A percentile compares a stretch with the other conserved stretches of the same genome.
These are phyloP conservation scores for Apis dorsata DNA, from an alignment of 1,140 invertebrate species.

Conservation along the genomic window DNA sequence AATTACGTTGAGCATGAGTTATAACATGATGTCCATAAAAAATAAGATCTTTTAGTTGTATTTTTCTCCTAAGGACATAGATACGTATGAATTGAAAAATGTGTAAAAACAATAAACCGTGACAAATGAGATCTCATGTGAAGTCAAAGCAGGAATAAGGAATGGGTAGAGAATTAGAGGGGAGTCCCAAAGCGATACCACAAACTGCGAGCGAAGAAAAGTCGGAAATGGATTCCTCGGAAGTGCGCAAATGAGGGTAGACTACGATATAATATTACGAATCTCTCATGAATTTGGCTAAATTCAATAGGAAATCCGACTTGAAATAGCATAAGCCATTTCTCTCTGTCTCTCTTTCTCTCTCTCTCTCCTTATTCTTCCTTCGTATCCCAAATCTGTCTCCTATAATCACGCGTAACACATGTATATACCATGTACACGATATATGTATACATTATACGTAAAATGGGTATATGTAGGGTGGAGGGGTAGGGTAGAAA, in stretches of 20 bases:
- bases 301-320: conserved; percentile 37
- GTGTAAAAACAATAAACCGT: conserved; percentile 17
- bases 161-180: too few relatives aligned
- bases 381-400: too few relatives aligned
- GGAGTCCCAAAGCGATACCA: not conserved
- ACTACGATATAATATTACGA: conserved; percentile 31
- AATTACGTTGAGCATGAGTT: too few relatives aligned
- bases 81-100: conserved; percentile 24
- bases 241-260: conserved; percentile 32
- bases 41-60: not conserved
- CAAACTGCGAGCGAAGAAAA: not conserved
- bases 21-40: not conserved
- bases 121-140: conserved; percentile 30
- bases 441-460: not conserved
- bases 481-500: not conserved
- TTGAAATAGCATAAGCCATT: not conserved
- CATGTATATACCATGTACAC: not conserved
- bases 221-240: conserved; percentile 27
- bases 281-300: conserved; percentile 18
- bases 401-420: not conserved
- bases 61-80: not conserved
- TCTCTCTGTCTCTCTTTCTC: not conserved
- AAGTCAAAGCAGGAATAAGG: too few relatives aligned
- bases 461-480: not conserved
- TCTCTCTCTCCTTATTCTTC: not conserved